These are phyloP conservation scores for Drosophila lowei DNA, from an alignment of 1,140 invertebrate genomes.

Conservation along the genomic window DNA sequence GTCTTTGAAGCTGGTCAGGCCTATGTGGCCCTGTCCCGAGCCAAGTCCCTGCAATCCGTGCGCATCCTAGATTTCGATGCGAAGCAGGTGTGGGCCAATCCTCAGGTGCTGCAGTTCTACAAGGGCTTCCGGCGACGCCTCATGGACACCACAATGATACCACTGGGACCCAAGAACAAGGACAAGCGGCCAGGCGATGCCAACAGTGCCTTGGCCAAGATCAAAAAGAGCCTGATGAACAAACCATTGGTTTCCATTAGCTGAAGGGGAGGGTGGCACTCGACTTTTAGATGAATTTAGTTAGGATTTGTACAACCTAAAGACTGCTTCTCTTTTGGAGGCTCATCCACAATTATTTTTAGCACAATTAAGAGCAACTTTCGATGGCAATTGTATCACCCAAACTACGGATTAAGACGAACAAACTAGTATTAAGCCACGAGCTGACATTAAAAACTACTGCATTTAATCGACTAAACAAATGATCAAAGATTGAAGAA, in stretches of 20 bases:
- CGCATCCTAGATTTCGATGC: slow-evolving; percentile 94
- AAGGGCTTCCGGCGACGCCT: slow-evolving; percentile 87
- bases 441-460: too few species aligned
- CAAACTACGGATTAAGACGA: not conserved
- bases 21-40: slow-evolving; percentile 96
- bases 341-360: not conserved
- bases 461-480: not conserved
- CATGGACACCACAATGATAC: slow-evolving; percentile 87
- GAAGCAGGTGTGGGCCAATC: slow-evolving; percentile 94
- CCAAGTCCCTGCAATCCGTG: slow-evolving; percentile 92
- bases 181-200: slow-evolving; percentile 83
- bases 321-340: slow-evolving; percentile 6
- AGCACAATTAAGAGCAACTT: not conserved
- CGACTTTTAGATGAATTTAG: not conserved
- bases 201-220: slow-evolving; percentile 53
- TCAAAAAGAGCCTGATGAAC: slow-evolving; percentile 79
- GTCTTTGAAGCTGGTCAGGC: slow-evolving; percentile 98
- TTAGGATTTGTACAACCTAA: slow-evolving; percentile 5
- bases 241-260: slow-evolving; percentile 81
- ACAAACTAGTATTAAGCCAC: too few species aligned
- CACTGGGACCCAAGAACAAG: slow-evolving; percentile 86
- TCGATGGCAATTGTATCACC: not conserved
- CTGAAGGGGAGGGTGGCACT: slow-evolving; percentile 31
- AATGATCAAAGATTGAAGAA: too few species aligned
- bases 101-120: slow-evolving; percentile 94